Evolutionary conservation across 2,888 invertebrate species (phyloP).

Genomic region (Eupithecia exiguata): DNA sequence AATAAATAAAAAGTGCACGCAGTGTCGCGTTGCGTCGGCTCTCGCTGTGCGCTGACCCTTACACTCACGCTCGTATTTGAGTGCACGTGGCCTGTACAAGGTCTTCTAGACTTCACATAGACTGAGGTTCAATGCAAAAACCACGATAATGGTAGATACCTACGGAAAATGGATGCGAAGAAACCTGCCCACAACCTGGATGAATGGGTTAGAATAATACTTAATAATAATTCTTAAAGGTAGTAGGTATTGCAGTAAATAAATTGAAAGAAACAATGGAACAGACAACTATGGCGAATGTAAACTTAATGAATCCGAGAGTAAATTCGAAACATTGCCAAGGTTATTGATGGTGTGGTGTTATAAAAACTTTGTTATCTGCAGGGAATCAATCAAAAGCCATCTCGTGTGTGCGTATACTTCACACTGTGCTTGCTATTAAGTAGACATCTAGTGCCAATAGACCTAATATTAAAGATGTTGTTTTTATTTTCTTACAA

Average conservation of each 20-base stretch:
- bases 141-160: background rate
- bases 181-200: background rate
- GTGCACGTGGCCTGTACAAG: background rate
- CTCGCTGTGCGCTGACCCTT: background rate
- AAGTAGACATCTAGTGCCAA: background rate
- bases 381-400: background rate
- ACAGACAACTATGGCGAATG: background rate
- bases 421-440: background rate
- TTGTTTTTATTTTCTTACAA: slow-evolving; percentile 4
- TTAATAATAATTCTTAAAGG: no score
- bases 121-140: background rate
- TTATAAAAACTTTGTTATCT: background rate
- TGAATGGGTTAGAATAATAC: background rate
- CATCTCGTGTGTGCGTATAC: background rate
- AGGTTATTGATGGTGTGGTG: background rate
- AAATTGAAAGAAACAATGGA: background rate
- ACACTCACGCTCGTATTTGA: background rate
- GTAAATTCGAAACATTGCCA: background rate
- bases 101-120: background rate
- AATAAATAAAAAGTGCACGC: no score
- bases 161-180: background rate
- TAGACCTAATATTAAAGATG: background rate
- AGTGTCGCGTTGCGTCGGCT: no score
- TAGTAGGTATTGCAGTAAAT: background rate
- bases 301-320: background rate